A percentile compares a stretch with the other conserved stretches of the same genome.
These are phyloP conservation scores for Cheirogaleus major DNA, from an alignment of 2,797 vertebrate species.

Conservation along the genomic window DNA sequence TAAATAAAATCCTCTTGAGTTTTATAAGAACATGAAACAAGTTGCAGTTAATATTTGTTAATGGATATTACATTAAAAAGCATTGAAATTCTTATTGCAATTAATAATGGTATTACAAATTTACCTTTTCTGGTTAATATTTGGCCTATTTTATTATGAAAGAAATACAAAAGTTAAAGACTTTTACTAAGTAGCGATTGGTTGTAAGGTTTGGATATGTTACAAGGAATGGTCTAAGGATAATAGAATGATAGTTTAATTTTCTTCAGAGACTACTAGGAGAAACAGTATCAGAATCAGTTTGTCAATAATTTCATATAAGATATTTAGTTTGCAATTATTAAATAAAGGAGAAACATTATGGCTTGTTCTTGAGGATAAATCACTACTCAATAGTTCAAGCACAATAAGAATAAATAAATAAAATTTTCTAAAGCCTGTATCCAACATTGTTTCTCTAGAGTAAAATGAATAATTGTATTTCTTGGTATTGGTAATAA, in stretches of 20 bases:
- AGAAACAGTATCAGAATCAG: conserved; percentile 49
- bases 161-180: conserved; percentile 19
- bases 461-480: conserved; percentile 35
- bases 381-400: conserved; percentile 24
- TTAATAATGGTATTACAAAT: neutral
- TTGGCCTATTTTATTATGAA: neutral
- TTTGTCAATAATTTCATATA: conserved; percentile 40
- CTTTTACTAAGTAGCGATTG: conserved; percentile 38
- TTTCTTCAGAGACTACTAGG: conserved; percentile 32
- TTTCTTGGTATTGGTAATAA: conserved; percentile 35
- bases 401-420: conserved; percentile 38
- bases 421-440: conserved; percentile 50
- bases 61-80: neutral
- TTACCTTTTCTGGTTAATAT: neutral
- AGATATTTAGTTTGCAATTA: conserved; percentile 46
- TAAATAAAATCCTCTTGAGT: neutral
- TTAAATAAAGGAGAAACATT: conserved; percentile 4
- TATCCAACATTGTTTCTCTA: conserved; percentile 59
- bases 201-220: neutral
- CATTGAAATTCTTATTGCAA: neutral
- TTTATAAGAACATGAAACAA: neutral
- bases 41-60: neutral
- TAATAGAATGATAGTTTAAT: conserved; percentile 8
- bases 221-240: neutral
- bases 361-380: conserved; percentile 27